A percentile compares a stretch with the other conserved stretches of the same genome.
Conservation (phyloP, 2,888 invertebrate species). For the Eremobia ochroleuca region DNA sequence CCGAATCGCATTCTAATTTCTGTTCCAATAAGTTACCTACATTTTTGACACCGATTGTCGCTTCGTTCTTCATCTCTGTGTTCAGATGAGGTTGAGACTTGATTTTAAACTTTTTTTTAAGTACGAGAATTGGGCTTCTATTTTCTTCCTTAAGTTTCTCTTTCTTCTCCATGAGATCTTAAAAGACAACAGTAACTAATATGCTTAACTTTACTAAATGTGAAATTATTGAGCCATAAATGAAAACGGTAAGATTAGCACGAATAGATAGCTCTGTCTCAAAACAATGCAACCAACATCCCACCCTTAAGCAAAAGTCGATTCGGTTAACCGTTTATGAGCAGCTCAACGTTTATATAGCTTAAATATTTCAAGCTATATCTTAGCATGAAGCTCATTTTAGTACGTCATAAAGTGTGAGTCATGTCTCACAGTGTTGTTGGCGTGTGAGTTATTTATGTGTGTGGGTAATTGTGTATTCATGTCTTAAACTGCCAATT, state of each 20-base stretch:
- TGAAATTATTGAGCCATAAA: background rate
- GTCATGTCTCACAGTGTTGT: constrained; percentile 7
- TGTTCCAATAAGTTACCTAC: too few species aligned
- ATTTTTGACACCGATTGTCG: background rate
- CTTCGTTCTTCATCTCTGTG: background rate
- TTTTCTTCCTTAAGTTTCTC: background rate
- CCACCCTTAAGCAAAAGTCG: constrained; percentile 62
- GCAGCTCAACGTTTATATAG: constrained; percentile 47
- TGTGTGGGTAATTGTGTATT: constrained; percentile 5
- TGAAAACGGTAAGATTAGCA: background rate
- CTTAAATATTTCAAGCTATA: constrained; percentile 59
- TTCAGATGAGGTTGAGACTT: background rate
- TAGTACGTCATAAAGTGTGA: constrained; percentile 53
- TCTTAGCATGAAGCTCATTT: constrained; percentile 39
- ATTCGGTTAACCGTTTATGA: constrained; percentile 69
- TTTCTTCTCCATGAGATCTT: background rate
- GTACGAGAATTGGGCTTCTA: background rate
- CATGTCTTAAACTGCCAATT: constrained; percentile 18
- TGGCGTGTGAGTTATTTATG: constrained; percentile 14
- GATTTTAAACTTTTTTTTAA: background rate
- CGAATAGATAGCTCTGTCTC: background rate
- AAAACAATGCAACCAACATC: background rate
- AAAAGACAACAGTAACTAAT: background rate
- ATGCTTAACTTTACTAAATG: background rate
- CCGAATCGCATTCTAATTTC: background rate